Conservation (phyloP, 2,113 vertebrate species). For the Peucedramus taeniatus region DNA sequence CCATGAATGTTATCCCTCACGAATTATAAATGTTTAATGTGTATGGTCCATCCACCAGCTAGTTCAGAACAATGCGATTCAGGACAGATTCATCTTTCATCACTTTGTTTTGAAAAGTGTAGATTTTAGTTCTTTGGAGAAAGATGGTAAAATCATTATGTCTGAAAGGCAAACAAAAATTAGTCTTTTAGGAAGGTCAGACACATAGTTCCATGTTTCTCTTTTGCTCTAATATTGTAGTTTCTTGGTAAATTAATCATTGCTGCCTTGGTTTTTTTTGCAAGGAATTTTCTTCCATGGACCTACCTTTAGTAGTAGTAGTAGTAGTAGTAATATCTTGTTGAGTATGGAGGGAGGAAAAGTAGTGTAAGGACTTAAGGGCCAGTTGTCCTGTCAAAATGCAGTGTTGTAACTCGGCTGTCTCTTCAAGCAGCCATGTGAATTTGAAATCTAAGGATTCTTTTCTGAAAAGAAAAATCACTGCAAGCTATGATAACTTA, state of each 20-base stretch:
- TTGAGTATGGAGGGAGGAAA: neutral
- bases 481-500: neutral
- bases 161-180: conserved; percentile 15
- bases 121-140: conserved; percentile 62
- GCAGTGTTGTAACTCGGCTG: neutral
- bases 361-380: neutral
- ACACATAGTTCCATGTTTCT: neutral
- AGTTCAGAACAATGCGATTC: conserved; percentile 25
- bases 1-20: neutral
- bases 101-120: conserved; percentile 46
- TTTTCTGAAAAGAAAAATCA: neutral
- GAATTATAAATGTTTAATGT: neutral
- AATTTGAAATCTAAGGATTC: neutral
- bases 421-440: neutral
- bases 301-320: neutral
- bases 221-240: neutral
- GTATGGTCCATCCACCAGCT: neutral
- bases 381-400: neutral
- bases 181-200: conserved; percentile 4
- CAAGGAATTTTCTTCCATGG: neutral
- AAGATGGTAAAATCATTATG: conserved; percentile 53
- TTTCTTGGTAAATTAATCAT: neutral
- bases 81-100: conserved; percentile 32
- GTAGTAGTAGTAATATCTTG: neutral
- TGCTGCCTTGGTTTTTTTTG: neutral